Base-by-base conservation (phyloP, 2,797 vertebrate species). In the Clarias laeviceps region DNA sequence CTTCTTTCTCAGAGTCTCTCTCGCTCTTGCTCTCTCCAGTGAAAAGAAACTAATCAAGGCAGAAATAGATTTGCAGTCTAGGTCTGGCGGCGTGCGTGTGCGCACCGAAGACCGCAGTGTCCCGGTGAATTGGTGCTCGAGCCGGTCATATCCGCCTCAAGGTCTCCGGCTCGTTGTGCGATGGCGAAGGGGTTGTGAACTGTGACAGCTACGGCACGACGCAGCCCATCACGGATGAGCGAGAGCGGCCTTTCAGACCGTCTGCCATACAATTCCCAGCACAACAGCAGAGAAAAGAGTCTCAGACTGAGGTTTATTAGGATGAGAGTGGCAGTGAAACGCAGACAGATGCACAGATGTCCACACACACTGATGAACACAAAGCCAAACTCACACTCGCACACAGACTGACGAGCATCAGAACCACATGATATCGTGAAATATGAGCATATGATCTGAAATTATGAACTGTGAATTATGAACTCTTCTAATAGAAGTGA, bases 11-110 rank as follows among this genome's bases (percentile, higher is more conserved):
- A 0, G 17, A 84, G 82, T 29, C 34, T 34, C 70, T 82, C 84
- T 87, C 57, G 14, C 81, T 78, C 83, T 87, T 87, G 85, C 65
- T 56, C 80, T 90, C 84, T 87, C 72, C 80, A 84, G 66, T 92
- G 88, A 90, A 91, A 81, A 90, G 90, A 91, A 92, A 90, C 88
- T 88, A 94, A 94, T 94, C 90, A 93, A 90, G 87, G 83, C 83
- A 87, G 87, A 92, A 91, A 90, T 86, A 83, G 86, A 87, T 91
- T 91, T 89, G 86, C 68, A 88, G 87, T 54, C 72, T 72, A 86
- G 87, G 80, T 82, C 85, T 85, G 87, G 68, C 89, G 86, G 80
- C 65, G 68, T 68, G 84, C 32, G 78, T 27, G 24, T 80, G 62
- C 66, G 65, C 59, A 80, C 22, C 50, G 82, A 72, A 65, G 65